Base-by-base conservation (phyloP, 2,888 invertebrate species). In the Diabrotica balteata region DNA sequence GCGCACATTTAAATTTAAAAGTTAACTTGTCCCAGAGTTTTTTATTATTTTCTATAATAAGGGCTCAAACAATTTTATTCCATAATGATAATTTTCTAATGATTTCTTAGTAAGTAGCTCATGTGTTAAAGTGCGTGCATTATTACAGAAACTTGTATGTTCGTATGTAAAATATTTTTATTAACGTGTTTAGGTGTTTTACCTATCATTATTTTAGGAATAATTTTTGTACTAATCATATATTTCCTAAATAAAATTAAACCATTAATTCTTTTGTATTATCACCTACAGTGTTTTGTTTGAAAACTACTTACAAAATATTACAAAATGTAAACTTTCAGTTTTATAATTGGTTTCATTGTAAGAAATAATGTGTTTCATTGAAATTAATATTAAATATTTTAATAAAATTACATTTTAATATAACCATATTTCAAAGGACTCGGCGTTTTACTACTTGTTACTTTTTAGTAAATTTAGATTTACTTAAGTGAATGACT, bases 91-190 rank as follows among this genome's bases (percentile, higher is more conserved):
- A 17, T 17, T 1, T 17, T 17, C 17, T 17, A 17, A 17, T 17
- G 3, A 32, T 32, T 32, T 32, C 3, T 1, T 32, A 32, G 5
- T 32, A 32, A 32, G 32, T 32, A 32, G 32, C 32, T 32, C 32
- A 32, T 32, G 32, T 8, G 7, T 17, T 22, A 52, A 53, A 53
- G 42, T 53, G 32, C 32, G 3, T 53, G 53, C 10, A 53, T 53
- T 53, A 22, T 53, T 7, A 42, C 4, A 8, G 44, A 45, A 11
- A 51, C 45, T 10, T 45, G 51, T 61, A 61, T 60, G 60, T 59
- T 11, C 47, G 60, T 60, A 60, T 61, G 61, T 61, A 52, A 61
- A 52, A 46, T 61, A 61, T 52, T 61, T 59, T 43, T 8, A 51
- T 45, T n/a, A 57, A 10, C 43, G 45, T 57, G 43, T 57, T 32